These are phyloP conservation scores for Bergia puertoricense DNA, from an alignment of 92 coral and sea anemone species.

Conservation along the genomic window DNA sequence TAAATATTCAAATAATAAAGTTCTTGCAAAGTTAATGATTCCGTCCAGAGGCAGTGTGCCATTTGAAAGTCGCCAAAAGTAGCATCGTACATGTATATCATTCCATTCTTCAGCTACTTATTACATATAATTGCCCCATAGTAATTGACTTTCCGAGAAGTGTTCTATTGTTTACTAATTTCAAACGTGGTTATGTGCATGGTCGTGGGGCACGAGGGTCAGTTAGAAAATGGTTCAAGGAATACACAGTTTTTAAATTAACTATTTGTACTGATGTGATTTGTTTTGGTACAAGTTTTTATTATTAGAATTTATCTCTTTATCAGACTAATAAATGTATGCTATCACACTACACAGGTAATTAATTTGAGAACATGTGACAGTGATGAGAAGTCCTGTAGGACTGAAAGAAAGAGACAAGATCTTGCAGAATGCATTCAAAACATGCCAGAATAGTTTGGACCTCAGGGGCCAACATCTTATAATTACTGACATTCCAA, in stretches of 20 bases:
- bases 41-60: background rate
- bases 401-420: slow-evolving; percentile 78
- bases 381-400: slow-evolving; percentile 73
- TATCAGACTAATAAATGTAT: background rate
- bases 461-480: slow-evolving; percentile 78
- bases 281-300: background rate
- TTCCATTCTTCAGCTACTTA: background rate
- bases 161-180: background rate
- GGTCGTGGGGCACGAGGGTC: background rate
- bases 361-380: slow-evolving; percentile 42
- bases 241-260: background rate
- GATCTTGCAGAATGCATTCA: slow-evolving; percentile 72
- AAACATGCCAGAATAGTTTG: slow-evolving; percentile 69
- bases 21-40: background rate
- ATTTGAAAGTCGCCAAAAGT: background rate
- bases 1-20: no score
- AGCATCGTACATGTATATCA: background rate
- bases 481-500: slow-evolving; percentile 42
- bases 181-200: background rate
- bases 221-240: background rate
- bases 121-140: background rate
- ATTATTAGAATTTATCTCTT: background rate
- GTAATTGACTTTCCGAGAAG: background rate
- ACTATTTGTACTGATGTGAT: background rate
- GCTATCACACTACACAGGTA: background rate